These are phyloP conservation scores for Drosophila ochracea DNA, from an alignment of 2,888 invertebrate genomes.

Conservation along the genomic window DNA sequence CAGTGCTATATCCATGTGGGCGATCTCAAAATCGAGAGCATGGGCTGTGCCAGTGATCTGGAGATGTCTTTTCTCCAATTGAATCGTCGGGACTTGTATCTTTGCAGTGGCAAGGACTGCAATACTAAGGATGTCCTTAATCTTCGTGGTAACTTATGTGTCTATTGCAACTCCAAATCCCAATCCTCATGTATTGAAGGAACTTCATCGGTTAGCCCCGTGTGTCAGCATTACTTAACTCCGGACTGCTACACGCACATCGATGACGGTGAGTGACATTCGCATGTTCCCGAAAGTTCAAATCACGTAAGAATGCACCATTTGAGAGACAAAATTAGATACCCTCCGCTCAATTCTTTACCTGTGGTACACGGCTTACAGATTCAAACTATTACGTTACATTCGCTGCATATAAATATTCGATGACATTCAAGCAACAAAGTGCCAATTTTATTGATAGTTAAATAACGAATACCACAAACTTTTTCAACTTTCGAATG, in stretches of 20 bases:
- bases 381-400: no score
- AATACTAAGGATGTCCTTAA: constrained; percentile 65
- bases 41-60: constrained; percentile 81
- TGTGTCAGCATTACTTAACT: constrained; percentile 62
- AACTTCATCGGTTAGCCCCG: fast-evolving
- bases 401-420: no score
- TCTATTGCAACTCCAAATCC: constrained; percentile 62
- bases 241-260: constrained; percentile 68
- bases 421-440: background rate
- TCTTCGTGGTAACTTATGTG: constrained; percentile 42
- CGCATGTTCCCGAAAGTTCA: no score
- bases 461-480: background rate
- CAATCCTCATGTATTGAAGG: constrained; percentile 59
- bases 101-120: constrained; percentile 76
- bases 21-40: constrained; percentile 52
- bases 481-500: background rate
- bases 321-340: background rate
- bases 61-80: constrained; percentile 39
- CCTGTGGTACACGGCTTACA: no score
- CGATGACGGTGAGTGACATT: constrained; percentile 53
- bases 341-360: no score
- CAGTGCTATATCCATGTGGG: constrained; percentile 78
- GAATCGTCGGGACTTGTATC: constrained; percentile 65
- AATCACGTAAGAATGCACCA: no score
- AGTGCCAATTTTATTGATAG: background rate